Evolutionary conservation across 2,888 invertebrate genomes (phyloP), one percentile per base, ranked within the genome.

Genomic region (Limenitis camilla): DNA sequence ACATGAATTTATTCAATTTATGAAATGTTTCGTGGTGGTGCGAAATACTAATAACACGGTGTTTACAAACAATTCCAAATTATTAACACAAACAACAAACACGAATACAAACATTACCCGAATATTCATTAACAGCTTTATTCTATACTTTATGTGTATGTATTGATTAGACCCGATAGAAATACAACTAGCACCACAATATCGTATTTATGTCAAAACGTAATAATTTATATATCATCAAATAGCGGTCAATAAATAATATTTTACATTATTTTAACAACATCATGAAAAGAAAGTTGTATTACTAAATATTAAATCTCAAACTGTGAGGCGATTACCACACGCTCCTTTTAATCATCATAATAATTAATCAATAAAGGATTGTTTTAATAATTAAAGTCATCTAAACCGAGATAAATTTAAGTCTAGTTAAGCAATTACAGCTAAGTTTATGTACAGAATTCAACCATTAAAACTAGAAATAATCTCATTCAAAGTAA

Each of bases 1-100:
- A 85, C 82, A 84, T 85, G 78, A 75, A 76, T 85, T 85, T 86
- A 84, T 84, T 86, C 74, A 77, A 72, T 78, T 81, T 76, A 81
- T 78, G 77, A 82, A 79, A 78, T 81, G 79, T 81, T 78, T 73
- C 71, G 81, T 85, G 82, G 81, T 69, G 72, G 85, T 85, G 84
- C 71, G 67, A 77, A 78, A 46, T 77, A 77, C 79, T 81, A 80
- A 77, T 76, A 80, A 77, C 66, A 77, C 69, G 67, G 83, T 82
- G 82, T 77, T 68, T 69, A 78, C 68, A 72, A 77, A 78, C 72
- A 75, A 46, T 52, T 36, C 30, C 71, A 69, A 76, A 44, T 43
- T 46, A 30, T 44, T 29, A 52, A 78, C 67, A 72, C 72, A 76
- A 70, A 50, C 71, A 73, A 74, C 71, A 73, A 72, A 60, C 74